Evolutionary conservation across 2,113 vertebrate genomes (phyloP), one percentile per base, ranked within the genome.

Genomic region (Todiramphus saurophagus): DNA sequence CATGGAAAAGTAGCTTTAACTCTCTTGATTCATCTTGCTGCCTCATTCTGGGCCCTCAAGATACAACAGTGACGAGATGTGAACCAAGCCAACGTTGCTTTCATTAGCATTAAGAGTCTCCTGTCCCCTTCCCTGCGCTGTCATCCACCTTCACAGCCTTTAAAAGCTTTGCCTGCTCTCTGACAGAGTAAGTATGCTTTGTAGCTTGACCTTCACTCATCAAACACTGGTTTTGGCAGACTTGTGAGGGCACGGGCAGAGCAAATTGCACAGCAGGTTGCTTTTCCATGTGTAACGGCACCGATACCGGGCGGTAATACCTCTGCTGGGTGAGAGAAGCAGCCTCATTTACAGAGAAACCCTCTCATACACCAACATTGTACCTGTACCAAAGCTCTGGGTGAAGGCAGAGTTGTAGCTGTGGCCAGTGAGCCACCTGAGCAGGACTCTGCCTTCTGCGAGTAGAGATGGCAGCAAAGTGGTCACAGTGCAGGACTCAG

Each of bases 351-450:
- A 19, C 43, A n/a, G 17, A 55, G 41, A 44, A 83, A 13, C 7
- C 16, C 37, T 41, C 62, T 21, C 25, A 60, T 6, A 35, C 63
- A 48, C 30, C n/a, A 37, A 21, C 16, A 19, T 1, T 0, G 0
- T 41, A 28, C 63, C 10, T 17, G n/a, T 21, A 25, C 33, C n/a
- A 39, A 51, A 55, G 41, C 53, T 46, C 21, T 14, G 37, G 39
- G 51, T 66, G 70, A 66, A 59, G 30, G 31, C 27, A 53, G 31
- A 83, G 60, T 2, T 63, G 83, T 9, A 39, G 69, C 35, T 46
- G 39, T 5, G 67, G 41, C 28, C 60, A 20, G 20, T 4, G 83
- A 83, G 46, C 30, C 73, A 35, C 33, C 41, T 2, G 8, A 68
- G 56, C 50, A 15, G 11, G 24, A 17, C 15, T 15, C 30, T 48